Percentiles rank a stretch among this genome's conserved stretches.
Conservation (phyloP, 2,797 vertebrate genomes). For the Acrossocheilus fasciatus region DNA sequence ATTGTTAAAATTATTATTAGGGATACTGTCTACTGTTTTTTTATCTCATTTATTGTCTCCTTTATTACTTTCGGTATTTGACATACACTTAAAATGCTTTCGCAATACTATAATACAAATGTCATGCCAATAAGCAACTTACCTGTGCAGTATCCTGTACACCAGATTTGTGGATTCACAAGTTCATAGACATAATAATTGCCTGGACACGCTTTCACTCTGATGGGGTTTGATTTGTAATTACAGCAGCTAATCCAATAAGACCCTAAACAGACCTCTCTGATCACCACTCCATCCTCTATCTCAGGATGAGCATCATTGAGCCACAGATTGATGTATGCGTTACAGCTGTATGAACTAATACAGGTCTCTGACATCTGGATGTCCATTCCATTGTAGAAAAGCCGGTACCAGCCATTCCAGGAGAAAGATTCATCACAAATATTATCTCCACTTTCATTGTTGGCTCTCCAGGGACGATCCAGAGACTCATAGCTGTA, state of each 20-base stretch:
- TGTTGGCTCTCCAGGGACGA: conserved; percentile 39
- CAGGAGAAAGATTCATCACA: not conserved
- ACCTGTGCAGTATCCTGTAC: conserved; percentile 23
- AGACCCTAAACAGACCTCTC: not conserved
- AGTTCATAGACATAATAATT: conserved; percentile 23
- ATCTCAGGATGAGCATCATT: conserved; percentile 24
- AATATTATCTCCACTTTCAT: not conserved
- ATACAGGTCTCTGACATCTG: conserved; percentile 29
- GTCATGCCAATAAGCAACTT: too few species aligned
- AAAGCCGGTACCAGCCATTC: conserved; percentile 42
- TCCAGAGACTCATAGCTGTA: conserved; percentile 32
- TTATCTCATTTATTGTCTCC: too few species aligned
- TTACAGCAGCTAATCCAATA: not conserved
- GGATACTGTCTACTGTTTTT: too few species aligned
- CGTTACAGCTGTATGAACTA: not conserved
- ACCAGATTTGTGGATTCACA: not conserved
- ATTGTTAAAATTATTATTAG: too few species aligned
- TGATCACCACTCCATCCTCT: conserved; percentile 19
- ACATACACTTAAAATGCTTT: too few species aligned
- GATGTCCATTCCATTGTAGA: conserved; percentile 39
- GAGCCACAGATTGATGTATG: conserved; percentile 10
- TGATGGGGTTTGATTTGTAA: not conserved
- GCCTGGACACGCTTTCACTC: not conserved
- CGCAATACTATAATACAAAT: too few species aligned
- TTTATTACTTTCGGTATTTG: too few species aligned